A percentile compares a stretch with the other conserved stretches of the same genome.
Conservation (phyloP, 1,140 invertebrate species). For the Polypedilum pembai region DNA sequence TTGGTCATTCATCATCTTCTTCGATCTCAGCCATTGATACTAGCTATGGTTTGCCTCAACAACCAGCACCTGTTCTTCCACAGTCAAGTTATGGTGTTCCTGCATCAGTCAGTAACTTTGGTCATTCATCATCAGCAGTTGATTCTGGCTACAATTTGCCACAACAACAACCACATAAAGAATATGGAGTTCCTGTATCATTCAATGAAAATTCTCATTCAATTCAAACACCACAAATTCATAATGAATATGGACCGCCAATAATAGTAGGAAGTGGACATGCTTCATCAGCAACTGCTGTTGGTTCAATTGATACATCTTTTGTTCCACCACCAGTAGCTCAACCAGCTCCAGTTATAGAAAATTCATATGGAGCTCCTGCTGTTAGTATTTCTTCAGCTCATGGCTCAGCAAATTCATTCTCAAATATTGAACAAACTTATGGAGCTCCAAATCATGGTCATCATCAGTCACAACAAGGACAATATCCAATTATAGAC, state of each 20-base stretch:
- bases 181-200: not conserved
- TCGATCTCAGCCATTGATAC: not conserved
- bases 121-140: not conserved
- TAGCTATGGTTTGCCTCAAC: not conserved
- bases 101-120: not conserved
- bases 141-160: not conserved
- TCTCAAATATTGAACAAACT: not conserved
- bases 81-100: not conserved
- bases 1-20: not conserved
- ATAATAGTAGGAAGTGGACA: not conserved
- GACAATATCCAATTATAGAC: too few relatives aligned
- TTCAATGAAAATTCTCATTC: not conserved
- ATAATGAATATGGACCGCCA: not conserved
- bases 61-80: not conserved
- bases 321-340: not conserved
- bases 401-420: not conserved
- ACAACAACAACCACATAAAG: not conserved
- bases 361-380: not conserved
- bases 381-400: not conserved
- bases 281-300: not conserved
- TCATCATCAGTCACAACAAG: too few relatives aligned
- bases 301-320: not conserved
- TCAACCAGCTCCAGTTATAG: not conserved
- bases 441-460: not conserved
- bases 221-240: not conserved